phyloP scores from a whole-genome alignment of 2,888 invertebrate genomes.

The Conomelus anceps region DNA sequence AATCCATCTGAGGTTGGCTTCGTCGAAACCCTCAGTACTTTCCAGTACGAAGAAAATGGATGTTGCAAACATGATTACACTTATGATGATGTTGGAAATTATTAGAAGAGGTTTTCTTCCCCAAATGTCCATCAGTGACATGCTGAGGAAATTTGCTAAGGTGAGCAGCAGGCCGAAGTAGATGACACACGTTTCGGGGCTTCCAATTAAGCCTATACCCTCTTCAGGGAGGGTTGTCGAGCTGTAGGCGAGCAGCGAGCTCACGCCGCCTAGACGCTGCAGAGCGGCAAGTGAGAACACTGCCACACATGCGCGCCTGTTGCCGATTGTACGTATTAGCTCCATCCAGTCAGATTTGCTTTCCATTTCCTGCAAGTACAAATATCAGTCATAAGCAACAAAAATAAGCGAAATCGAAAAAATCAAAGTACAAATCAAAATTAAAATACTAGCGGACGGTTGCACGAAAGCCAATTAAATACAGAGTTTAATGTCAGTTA shows the following conservation, averaged over 20 bases:
- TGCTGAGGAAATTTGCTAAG: constrained; percentile 25
- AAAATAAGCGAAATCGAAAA: too few relatives aligned
- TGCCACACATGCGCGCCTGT: constrained; percentile 23
- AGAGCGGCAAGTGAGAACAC: constrained; percentile 26
- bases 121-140: constrained; percentile 27
- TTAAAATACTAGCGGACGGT: too few relatives aligned
- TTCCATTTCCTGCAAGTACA: constrained; percentile 29
- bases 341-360: constrained; percentile 25
- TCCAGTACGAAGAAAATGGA: constrained; percentile 29
- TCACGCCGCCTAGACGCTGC: constrained; percentile 31
- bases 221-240: constrained; percentile 28
- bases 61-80: constrained; percentile 21
- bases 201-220: constrained; percentile 20
- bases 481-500: too few relatives aligned
- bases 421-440: too few relatives aligned
- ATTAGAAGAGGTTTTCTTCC: constrained; percentile 32
- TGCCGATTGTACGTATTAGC: constrained; percentile 23
- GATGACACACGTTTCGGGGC: constrained; percentile 27
- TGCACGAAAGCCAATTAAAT: too few relatives aligned
- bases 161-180: constrained; percentile 28
- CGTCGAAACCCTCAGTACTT: constrained; percentile 36
- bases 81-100: constrained; percentile 26
- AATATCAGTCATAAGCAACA: too few relatives aligned
- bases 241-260: constrained; percentile 31
- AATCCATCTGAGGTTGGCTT: constrained; percentile 44